Evolutionary conservation across 2,797 vertebrate genomes (phyloP), one percentile per base, ranked within the genome.

Genomic region (Siniperca scherzeri): DNA sequence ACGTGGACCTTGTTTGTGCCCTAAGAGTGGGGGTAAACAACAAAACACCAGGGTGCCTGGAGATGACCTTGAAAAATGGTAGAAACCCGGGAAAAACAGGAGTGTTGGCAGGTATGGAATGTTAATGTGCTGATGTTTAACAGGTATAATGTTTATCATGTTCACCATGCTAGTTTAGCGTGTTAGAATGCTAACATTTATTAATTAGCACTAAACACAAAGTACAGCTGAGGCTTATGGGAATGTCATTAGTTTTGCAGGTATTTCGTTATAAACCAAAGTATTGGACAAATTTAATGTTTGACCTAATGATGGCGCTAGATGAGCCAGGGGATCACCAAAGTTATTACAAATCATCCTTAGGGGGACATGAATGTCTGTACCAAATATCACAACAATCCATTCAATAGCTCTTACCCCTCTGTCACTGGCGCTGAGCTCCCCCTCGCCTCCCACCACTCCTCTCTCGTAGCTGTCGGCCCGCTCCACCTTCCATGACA

Each of bases 401-500:
- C 1, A 30, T 42, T 40, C 48, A 33, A 5, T 7, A 48, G 69
- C 27, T n/a, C 94, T 91, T 70, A 97, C 96, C 95, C 96, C 96
- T 95, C 96, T 92, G 89, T 97, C 96, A 53, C 95, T 96, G 87
- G 95, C 94, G 46, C 93, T 96, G 57, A 96, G 94, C 86, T 96
- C 96, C 60, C 92, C 95, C 83, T 96, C 95, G 38, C 97, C 93
- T 71, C 96, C 88, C 62, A 94, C 89, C 67, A 98, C 97, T 94
- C 97, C 98, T 95, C 98, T 96, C 92, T 99, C 98, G 22, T 99
- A 99, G 96, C 94, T 98, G 96, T 99, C 99, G 0, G 97, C 99
- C 87, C 98, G 95, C 84, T 99, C 99, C 93, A 99, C 99, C 91
- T 99, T 99, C 99, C 99, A 99, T 0, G 99, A 99, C 83, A 99